Conservation (phyloP, 2,113 vertebrate species). For the Balaeniceps rex region DNA sequence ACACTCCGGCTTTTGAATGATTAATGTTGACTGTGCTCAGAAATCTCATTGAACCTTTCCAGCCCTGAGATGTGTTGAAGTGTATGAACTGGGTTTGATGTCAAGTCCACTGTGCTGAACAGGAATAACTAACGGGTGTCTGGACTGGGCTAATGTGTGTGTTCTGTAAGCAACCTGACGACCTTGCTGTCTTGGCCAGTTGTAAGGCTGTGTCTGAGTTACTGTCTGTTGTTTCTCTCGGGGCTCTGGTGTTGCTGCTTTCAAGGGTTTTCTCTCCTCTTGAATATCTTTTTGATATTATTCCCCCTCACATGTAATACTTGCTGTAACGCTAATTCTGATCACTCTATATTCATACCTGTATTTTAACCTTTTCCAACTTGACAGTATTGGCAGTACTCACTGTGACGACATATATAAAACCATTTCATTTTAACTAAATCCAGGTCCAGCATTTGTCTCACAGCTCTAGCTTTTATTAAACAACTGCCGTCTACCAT, state of each 20-base stretch:
- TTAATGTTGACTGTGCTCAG: neutral
- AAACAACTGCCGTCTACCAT: neutral
- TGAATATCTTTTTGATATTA: neutral
- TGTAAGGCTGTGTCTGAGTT: neutral
- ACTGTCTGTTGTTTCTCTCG: neutral
- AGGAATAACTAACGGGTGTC: neutral
- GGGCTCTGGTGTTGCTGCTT: neutral
- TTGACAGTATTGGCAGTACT: neutral
- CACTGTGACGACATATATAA: neutral
- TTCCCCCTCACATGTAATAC: neutral
- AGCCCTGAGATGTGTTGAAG: neutral
- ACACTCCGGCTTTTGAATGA: constrained; percentile 10
- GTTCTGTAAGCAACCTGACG: neutral
- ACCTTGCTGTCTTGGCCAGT: neutral
- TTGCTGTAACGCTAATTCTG: neutral
- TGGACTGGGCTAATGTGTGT: neutral
- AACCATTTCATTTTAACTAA: neutral
- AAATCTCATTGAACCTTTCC: neutral
- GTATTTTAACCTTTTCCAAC: neutral
- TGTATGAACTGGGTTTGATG: neutral
- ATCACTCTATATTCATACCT: neutral
- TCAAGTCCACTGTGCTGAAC: neutral
- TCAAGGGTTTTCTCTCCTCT: neutral
- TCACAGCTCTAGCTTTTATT: neutral
- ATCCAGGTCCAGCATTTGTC: neutral